These are phyloP conservation scores for Amphipyra berbera DNA, from an alignment of 2,888 invertebrate genomes.

Conservation along the genomic window DNA sequence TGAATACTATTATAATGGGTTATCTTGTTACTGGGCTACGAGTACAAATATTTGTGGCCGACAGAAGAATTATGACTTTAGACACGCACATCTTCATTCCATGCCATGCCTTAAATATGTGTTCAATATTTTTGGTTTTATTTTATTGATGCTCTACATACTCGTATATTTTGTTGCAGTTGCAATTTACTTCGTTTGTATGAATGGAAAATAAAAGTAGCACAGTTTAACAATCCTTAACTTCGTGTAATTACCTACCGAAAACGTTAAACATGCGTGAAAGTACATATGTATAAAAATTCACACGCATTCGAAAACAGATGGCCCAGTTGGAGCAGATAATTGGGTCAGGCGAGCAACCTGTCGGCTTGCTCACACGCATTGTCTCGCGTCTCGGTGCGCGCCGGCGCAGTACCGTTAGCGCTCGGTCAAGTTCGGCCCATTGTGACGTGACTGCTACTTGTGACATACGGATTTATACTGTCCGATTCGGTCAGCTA, in stretches of 20 bases:
- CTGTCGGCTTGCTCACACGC: conserved; percentile 84
- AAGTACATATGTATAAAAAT: conserved; percentile 74
- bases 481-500: conserved; percentile 55
- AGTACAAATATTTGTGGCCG: conserved; percentile 46
- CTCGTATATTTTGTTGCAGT: background rate
- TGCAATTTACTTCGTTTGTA: background rate
- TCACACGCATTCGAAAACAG: conserved; percentile 84
- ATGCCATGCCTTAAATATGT: conserved; percentile 5
- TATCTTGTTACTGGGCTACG: conserved; percentile 53
- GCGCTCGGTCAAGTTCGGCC: conserved; percentile 85
- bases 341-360: conserved; percentile 89
- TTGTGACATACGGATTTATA: conserved; percentile 76
- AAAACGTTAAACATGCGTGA: conserved; percentile 68
- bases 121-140: conserved; percentile 5
- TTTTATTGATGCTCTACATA: conserved; percentile 8
- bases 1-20: conserved; percentile 50
- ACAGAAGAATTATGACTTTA: conserved; percentile 40
- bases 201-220: conserved; percentile 27
- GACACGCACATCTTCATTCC: conserved; percentile 28
- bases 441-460: conserved; percentile 82
- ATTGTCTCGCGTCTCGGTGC: conserved; percentile 81
- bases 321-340: conserved; percentile 81
- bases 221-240: conserved; percentile 32
- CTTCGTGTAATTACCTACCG: conserved; percentile 30
- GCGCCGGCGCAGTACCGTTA: conserved; percentile 81